Evolutionary conservation across 2,797 vertebrate genomes (phyloP), one percentile per base, ranked within the genome.

Genomic region (Leptoclinus maculatus): DNA sequence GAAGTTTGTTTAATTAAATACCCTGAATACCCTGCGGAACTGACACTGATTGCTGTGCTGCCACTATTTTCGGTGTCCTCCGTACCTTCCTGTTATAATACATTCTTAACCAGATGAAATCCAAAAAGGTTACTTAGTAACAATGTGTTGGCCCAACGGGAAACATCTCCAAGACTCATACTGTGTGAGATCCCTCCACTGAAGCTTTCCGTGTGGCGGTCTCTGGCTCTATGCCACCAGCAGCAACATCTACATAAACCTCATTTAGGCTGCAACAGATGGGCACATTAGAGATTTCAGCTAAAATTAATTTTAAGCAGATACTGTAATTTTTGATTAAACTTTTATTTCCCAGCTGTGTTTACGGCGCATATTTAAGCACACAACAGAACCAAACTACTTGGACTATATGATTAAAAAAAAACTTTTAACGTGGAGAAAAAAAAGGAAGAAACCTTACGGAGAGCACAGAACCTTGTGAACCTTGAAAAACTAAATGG

Each of bases 201-300:
- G 89, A 98, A 98, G 83, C 96, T 97, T 32, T 88, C 79, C 34
- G 99, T 97, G 76, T 98, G 97, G 25, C 2, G 6, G 16, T 82
- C 95, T 95, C 82, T 98, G 97, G 51, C 96, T 95, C 0, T 99
- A 96, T 5, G 96, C 96, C 69, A 96, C 95, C 64, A 98, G 83
- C 80, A 99, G 93, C 74, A 98, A 85, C 96, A 97, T 97, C 96
- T 96, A 98, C 87, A 98, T 88, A 90, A 97, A 99, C 3, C 96
- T 96, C 39, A 95, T 2, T 43, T 97, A 97, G 6, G 88, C 98
- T 99, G 92, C 19, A 49, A 77, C 23, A 80, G 38, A 63, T 1
- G 11, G 34, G 7, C 32, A 59, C 21, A 13, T 51, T 4, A 12
- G 1, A 59, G 27, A 16, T 49, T 23, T n/a, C 47, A 51, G 21